phyloP scores from a whole-genome alignment of 2,113 vertebrate species.

The Nothobranchius furzeri region DNA sequence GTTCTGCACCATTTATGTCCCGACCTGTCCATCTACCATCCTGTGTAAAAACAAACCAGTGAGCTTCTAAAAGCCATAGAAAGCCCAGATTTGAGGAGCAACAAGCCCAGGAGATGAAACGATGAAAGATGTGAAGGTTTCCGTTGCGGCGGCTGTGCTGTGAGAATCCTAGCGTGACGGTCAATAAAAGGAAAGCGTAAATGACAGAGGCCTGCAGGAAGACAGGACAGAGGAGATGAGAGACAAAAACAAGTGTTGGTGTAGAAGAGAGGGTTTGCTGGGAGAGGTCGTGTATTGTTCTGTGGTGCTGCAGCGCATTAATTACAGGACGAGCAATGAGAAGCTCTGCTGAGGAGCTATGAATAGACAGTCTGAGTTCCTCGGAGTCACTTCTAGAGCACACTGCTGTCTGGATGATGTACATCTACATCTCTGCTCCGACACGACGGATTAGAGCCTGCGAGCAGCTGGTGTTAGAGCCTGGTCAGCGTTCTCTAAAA shows the following conservation, averaged over 20 bases:
- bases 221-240: constrained; percentile 34
- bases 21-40: constrained; percentile 14
- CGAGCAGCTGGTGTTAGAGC: too few relatives aligned
- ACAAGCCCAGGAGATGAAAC: background rate
- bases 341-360: constrained; percentile 33
- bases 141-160: background rate
- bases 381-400: background rate
- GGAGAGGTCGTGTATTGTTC: constrained; percentile 56
- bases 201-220: constrained; percentile 41
- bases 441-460: background rate
- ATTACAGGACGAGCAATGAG: constrained; percentile 61
- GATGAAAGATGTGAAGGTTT: background rate
- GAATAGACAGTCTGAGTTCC: constrained; percentile 40
- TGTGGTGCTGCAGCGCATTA: constrained; percentile 49
- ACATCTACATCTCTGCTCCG: background rate
- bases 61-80: background rate
- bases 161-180: constrained; percentile 41
- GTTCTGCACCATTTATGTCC: constrained; percentile 15
- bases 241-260: constrained; percentile 44
- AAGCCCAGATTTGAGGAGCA: background rate
- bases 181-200: constrained; percentile 16
- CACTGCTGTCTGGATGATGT: background rate
- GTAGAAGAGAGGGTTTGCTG: constrained; percentile 45
- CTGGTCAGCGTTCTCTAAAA: too few relatives aligned
- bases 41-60: constrained; percentile 4